Percentiles rank a stretch among this genome's conserved stretches.
Evolutionary conservation across 2,888 invertebrate genomes (phyloP).

Genomic region (Sericinus montela): DNA sequence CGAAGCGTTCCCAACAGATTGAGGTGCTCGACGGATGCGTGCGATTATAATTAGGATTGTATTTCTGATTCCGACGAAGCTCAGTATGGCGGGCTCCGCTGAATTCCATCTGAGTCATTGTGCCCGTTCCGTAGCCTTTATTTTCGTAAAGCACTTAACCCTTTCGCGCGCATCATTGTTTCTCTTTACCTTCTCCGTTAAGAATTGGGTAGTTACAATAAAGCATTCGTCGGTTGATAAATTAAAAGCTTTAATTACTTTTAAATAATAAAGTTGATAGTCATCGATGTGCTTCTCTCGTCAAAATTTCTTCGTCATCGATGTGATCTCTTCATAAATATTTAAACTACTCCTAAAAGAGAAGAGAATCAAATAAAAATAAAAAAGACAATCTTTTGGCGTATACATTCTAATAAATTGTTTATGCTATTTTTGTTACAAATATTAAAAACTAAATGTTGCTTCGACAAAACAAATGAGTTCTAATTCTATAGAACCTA

Average conservation of each 20-base stretch:
- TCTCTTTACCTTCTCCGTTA: slow-evolving; percentile 37
- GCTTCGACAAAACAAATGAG: slow-evolving; percentile 1
- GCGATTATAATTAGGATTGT: slow-evolving; percentile 79
- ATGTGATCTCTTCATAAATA: neutral
- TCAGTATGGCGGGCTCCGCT: slow-evolving; percentile 70
- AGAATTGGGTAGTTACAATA: slow-evolving; percentile 18
- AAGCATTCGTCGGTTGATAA: slow-evolving; percentile 24
- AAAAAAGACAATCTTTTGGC: too few species aligned
- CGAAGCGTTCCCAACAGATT: slow-evolving; percentile 63
- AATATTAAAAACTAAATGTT: too few species aligned
- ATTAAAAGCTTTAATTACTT: slow-evolving; percentile 4
- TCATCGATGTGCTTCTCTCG: neutral
- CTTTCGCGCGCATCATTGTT: slow-evolving; percentile 69
- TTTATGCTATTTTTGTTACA: too few species aligned
- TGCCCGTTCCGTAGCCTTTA: slow-evolving; percentile 76
- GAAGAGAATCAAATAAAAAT: too few species aligned
- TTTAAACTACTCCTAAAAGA: too few species aligned
- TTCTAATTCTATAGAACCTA: slow-evolving; percentile 4
- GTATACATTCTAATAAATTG: too few species aligned
- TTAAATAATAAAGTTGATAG: neutral
- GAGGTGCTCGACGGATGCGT: slow-evolving; percentile 76
- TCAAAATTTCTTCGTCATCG: neutral
- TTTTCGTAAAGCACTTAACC: slow-evolving; percentile 75
- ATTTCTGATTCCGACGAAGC: slow-evolving; percentile 78
- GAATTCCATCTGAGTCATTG: slow-evolving; percentile 79